A percentile compares a stretch with the other conserved stretches of the same genome.
Evolutionary conservation across 2,113 vertebrate species (phyloP).

Genomic region (Hemiscyllium ocellatum): DNA sequence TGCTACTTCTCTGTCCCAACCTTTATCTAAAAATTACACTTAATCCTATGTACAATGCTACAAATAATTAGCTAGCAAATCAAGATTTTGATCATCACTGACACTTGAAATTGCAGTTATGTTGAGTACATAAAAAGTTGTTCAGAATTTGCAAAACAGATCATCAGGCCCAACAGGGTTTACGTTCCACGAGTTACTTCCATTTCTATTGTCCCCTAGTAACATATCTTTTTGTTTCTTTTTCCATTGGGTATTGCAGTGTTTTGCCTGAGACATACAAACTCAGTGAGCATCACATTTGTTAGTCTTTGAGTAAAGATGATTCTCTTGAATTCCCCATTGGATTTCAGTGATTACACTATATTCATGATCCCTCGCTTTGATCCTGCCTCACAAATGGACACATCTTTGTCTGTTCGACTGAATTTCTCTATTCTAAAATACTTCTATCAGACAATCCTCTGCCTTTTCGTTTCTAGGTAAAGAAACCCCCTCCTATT

Average conservation of each 20-base stretch:
- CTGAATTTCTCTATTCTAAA: background rate
- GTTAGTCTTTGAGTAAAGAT: background rate
- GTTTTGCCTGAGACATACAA: background rate
- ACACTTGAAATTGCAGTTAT: background rate
- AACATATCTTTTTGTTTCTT: background rate
- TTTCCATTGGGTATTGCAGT: background rate
- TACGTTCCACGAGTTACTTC: background rate
- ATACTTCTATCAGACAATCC: background rate
- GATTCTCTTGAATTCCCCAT: background rate
- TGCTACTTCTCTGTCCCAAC: background rate
- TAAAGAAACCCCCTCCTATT: background rate
- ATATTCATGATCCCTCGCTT: background rate
- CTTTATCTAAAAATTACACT: background rate
- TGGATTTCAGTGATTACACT: background rate
- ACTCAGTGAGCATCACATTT: background rate
- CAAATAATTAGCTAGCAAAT: background rate
- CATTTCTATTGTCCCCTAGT: background rate
- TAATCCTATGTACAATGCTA: background rate
- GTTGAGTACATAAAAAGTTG: background rate
- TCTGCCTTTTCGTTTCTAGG: background rate
- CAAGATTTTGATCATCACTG: background rate
- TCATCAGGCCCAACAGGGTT: background rate
- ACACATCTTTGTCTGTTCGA: background rate
- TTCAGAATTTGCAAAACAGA: background rate
- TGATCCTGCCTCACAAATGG: background rate